Percentiles rank a stretch among this genome's conserved stretches.
Conservation (phyloP, 2,888 invertebrate genomes). For the Clostera curtula region DNA sequence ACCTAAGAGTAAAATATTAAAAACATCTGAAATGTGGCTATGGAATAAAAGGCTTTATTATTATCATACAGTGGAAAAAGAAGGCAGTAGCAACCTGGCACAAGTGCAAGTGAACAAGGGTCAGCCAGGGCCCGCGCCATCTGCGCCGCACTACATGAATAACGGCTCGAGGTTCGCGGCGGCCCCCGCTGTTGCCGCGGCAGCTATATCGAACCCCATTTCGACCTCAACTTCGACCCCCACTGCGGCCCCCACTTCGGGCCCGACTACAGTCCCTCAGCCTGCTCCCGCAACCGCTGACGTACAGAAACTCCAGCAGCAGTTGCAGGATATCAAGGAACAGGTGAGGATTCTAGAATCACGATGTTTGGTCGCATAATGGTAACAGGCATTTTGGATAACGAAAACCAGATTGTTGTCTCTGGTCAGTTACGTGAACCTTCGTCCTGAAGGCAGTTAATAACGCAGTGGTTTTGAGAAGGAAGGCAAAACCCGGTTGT, state of each 20-base stretch:
- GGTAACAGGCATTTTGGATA: too few relatives aligned
- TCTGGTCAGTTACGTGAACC: too few relatives aligned
- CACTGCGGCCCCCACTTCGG: slow-evolving; percentile 12
- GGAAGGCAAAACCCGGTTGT: too few relatives aligned
- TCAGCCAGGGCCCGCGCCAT: slow-evolving; percentile 55
- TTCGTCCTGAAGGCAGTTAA: too few relatives aligned
- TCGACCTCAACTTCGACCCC: slow-evolving; percentile 6
- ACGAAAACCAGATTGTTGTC: too few relatives aligned
- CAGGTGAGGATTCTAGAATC: slow-evolving; percentile 76
- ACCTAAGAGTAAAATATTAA: too few relatives aligned
- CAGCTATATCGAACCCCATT: slow-evolving; percentile 50
- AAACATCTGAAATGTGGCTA: too few relatives aligned
- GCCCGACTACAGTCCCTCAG: slow-evolving; percentile 46
- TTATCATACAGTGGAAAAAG: slow-evolving; percentile 40
- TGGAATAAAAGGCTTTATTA: too few relatives aligned
- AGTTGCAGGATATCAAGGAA: slow-evolving; percentile 97
- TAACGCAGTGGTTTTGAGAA: too few relatives aligned
- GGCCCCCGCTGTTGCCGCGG: slow-evolving; percentile 17
- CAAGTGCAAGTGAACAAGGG: slow-evolving; percentile 67
- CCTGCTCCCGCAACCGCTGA: slow-evolving; percentile 66
- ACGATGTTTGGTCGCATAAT: too few relatives aligned
- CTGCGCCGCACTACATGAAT: slow-evolving; percentile 67
- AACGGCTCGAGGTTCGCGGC: slow-evolving; percentile 48
- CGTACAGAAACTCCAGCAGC: slow-evolving; percentile 82
- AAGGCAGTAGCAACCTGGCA: slow-evolving; percentile 56